Conservation (phyloP, 2,113 vertebrate species). For the Gymnorhina tibicen region DNA sequence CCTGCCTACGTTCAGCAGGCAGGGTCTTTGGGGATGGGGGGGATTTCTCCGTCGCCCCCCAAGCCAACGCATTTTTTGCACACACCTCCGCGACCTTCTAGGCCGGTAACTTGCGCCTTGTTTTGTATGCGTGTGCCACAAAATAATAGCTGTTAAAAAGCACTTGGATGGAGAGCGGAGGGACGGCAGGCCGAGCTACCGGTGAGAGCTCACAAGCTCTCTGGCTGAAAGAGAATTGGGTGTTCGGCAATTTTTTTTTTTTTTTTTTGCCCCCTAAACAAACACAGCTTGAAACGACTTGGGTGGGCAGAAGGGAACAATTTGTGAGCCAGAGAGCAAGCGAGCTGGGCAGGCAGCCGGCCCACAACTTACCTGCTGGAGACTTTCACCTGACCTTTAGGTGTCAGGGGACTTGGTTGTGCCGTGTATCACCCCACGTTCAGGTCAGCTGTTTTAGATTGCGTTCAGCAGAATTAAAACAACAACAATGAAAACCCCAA, state of each 20-base stretch:
- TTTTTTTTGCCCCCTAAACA: conserved; percentile 27
- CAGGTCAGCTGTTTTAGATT: neutral
- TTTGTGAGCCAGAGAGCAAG: conserved; percentile 34
- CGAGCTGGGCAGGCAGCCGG: neutral
- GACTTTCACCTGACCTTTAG: conserved; percentile 47
- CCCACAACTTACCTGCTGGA: neutral
- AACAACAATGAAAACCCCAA: neutral
- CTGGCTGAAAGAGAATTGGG: neutral
- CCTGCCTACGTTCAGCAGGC: no score
- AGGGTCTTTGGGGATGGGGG: neutral
- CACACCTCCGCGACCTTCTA: neutral
- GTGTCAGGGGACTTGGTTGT: neutral
- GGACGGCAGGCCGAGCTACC: neutral
- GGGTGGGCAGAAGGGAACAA: conserved; percentile 68
- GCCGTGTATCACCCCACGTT: neutral
- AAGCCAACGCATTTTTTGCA: neutral
- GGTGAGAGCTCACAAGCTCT: neutral
- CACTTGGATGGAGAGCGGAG: neutral
- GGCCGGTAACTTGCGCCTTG: neutral
- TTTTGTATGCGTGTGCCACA: neutral
- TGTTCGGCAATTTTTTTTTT: neutral
- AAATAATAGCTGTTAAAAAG: neutral
- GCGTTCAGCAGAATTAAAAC: neutral
- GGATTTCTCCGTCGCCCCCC: neutral
- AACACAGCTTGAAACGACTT: conserved; percentile 61